Conservation (phyloP, 1,140 invertebrate species). For the Bombus huntii region DNA sequence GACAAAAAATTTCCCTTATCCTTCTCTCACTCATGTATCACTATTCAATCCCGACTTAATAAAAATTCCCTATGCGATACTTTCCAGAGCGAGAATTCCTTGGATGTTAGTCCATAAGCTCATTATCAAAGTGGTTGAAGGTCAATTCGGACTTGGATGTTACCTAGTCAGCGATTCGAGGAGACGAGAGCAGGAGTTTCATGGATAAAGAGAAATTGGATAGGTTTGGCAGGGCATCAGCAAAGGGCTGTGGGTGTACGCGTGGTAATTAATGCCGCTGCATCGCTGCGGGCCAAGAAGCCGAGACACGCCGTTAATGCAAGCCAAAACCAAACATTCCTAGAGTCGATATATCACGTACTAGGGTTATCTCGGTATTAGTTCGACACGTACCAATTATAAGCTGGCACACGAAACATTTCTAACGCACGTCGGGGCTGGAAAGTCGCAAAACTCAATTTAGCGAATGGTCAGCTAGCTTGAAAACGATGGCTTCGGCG, state of each 20-base stretch:
- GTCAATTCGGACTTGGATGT: slow-evolving; percentile 34
- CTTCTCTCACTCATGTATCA: too few relatives aligned
- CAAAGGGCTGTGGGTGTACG: slow-evolving; percentile 10
- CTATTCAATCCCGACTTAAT: too few relatives aligned
- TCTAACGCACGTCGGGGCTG: slow-evolving; percentile 1
- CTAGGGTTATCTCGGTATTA: slow-evolving; percentile 52
- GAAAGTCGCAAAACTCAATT: slow-evolving; percentile 41
- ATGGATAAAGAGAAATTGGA: slow-evolving; percentile 16
- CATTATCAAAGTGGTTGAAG: slow-evolving; percentile 5
- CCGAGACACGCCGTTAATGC: slow-evolving; percentile 35
- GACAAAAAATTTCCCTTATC: too few relatives aligned
- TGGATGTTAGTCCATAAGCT: not conserved
- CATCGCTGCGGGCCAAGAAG: slow-evolving; percentile 60
- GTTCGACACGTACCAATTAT: slow-evolving; percentile 65
- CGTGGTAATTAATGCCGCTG: slow-evolving; percentile 64
- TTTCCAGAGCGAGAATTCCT: too few relatives aligned
- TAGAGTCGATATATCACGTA: slow-evolving; percentile 47
- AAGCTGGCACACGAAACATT: slow-evolving; percentile 54
- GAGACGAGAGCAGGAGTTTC: slow-evolving; percentile 25
- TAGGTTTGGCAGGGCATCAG: not conserved
- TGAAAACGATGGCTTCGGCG: not conserved
- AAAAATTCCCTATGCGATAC: too few relatives aligned
- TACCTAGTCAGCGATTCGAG: slow-evolving; percentile 39
- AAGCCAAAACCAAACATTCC: slow-evolving; percentile 64
- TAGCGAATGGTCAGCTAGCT: not conserved